phyloP scores from a whole-genome alignment of 1,140 invertebrate genomes.

The Drosophila neocordata region DNA sequence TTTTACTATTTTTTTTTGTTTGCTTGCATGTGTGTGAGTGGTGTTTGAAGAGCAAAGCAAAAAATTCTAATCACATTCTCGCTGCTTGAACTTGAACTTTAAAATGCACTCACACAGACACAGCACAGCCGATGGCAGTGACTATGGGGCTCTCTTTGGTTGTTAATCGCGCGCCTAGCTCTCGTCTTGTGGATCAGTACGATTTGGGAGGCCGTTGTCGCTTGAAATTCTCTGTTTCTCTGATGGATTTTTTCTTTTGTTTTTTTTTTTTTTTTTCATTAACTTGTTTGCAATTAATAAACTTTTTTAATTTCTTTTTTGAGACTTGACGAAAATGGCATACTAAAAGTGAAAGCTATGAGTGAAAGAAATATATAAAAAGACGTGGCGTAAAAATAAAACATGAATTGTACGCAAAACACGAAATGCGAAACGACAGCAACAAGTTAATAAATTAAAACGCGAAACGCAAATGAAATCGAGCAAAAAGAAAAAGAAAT shows the following conservation, averaged over 20 bases:
- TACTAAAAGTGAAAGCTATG: constrained; percentile 74
- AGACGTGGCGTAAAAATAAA: constrained; percentile 34
- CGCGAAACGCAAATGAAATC: constrained; percentile 40
- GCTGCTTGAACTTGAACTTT: constrained; percentile 79
- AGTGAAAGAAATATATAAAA: constrained; percentile 67
- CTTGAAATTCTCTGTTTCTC: constrained; percentile 28
- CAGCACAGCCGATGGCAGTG: constrained; percentile 30
- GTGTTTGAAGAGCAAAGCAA: constrained; percentile 28
- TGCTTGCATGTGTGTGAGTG: constrained; percentile 18
- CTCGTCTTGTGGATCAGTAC: constrained; percentile 42
- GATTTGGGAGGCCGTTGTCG: constrained; percentile 26
- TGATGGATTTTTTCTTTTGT: constrained; percentile 36
- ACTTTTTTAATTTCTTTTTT: constrained; percentile 14
- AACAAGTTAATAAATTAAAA: constrained; percentile 70
- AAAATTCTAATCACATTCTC: constrained; percentile 64
- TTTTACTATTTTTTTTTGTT: constrained; percentile 24
- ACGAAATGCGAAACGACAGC: constrained; percentile 54
- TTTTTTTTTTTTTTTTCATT: neutral
- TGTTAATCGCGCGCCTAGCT: constrained; percentile 3
- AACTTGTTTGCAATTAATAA: constrained; percentile 66
- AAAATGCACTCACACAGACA: constrained; percentile 56
- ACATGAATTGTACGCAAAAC: constrained; percentile 71
- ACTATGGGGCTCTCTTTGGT: constrained; percentile 22
- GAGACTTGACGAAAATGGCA: constrained; percentile 47
- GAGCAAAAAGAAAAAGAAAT: constrained; percentile 16